Evolutionary conservation across 2,888 invertebrate species (phyloP), one percentile per base, ranked within the genome.

Genomic region (Synergus itoensis): DNA sequence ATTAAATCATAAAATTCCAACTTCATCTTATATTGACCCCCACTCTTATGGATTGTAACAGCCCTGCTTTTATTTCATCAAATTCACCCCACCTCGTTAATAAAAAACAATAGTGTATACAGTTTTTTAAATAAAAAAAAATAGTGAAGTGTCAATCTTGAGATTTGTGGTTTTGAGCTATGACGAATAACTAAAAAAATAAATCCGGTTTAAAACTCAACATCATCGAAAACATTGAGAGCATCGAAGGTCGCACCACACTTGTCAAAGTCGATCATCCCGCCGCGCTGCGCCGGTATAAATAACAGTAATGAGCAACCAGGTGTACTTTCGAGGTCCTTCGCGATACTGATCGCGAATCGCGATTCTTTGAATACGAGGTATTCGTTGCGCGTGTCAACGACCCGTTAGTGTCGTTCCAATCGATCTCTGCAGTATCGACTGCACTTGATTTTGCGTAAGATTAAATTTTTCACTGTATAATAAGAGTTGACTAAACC

Each of bases 391-490:
- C 53, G 28, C 16, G 73, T 69, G 69, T 73, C 73, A 73, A 73
- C 53, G 73, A 73, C 73, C 73, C 53, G 28, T 73, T 73, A 16
- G 48, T 48, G 48, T 53, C 69, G 48, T 73, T 48, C 16, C 69
- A 73, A 73, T 73, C 73, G 73, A 73, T 73, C 73, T 53, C 73
- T 73, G 53, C 36, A 28, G 11, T 73, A 73, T 73, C 73, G 73
- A 73, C 73, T 73, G 53, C n/a, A n/a, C n/a, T n/a, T n/a, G n/a
- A 73, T 73, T 73, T 73, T 73, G 73, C 36, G 53, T 53, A 73
- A 53, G 53, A 36, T 48, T n/a, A 12, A 11, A 9, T 53, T 73
- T 67, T 67, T 18, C 18, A 2, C 14, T 3, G n/a, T 48, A 7
- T n/a, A n/a, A 73, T n/a, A n/a, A n/a, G 12, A 40, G 53, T 40